A percentile compares a stretch with the other conserved stretches of the same genome.
Conservation (phyloP, 2,113 vertebrate species). For the Nothoprocta perdicaria region DNA sequence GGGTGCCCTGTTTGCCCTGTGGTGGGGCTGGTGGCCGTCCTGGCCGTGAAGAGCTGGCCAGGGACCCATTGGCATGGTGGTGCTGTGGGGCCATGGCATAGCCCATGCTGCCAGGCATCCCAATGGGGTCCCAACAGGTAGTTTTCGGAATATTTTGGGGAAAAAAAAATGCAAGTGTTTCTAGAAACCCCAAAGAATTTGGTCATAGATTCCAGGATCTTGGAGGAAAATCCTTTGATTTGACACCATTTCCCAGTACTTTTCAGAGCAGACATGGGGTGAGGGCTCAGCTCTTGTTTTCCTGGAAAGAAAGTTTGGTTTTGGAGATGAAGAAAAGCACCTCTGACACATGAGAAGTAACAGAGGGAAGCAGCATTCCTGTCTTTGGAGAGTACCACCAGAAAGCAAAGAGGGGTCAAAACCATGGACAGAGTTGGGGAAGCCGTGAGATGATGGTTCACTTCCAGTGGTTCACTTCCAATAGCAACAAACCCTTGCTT, state of each 20-base stretch:
- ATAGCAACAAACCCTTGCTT: not conserved
- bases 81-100: rapidly evolving
- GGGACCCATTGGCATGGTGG: not conserved
- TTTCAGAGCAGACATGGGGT: not conserved
- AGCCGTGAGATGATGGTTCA: not conserved
- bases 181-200: slow-evolving; percentile 25
- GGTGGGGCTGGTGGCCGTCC: not conserved
- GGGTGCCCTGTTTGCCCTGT: not conserved
- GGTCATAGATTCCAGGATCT: slow-evolving; percentile 13
- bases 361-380: not conserved
- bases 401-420: not conserved
- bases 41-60: not conserved
- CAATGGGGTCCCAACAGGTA: not conserved
- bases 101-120: rapidly evolving
- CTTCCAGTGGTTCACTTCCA: not conserved
- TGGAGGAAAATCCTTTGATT: slow-evolving; percentile 11
- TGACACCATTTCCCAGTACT: not conserved
- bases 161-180: not conserved
- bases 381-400: not conserved
- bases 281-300: not conserved
- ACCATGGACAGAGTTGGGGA: not conserved
- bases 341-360: not conserved
- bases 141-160: not conserved
- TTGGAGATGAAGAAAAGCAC: not conserved
- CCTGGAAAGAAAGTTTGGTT: slow-evolving; percentile 5